Evolutionary conservation across 2,113 vertebrate genomes (phyloP).

Genomic region (Paraplagusia blochii): DNA sequence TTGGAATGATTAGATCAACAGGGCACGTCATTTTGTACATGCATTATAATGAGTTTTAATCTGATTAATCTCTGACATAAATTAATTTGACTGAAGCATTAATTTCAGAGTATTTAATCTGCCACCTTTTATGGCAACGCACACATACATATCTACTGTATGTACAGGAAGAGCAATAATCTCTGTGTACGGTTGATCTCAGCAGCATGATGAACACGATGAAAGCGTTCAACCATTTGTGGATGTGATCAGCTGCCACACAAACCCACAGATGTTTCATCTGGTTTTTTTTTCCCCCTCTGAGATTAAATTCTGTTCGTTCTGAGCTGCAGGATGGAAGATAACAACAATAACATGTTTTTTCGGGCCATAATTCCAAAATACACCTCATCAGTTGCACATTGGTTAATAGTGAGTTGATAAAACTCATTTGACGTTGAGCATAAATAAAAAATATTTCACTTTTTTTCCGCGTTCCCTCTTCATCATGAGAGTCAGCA

Average conservation of each 20-base stretch:
- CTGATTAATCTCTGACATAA: too few species aligned
- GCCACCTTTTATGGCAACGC: too few species aligned
- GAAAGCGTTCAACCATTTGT: background rate
- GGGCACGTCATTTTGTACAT: too few species aligned
- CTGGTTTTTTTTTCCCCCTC: constrained; percentile 10
- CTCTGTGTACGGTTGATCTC: too few species aligned
- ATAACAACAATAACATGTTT: constrained; percentile 7
- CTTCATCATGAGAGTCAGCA: too few species aligned
- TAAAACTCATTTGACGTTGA: background rate
- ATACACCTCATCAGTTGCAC: background rate
- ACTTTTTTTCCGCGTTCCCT: too few species aligned
- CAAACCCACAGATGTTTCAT: constrained; percentile 24
- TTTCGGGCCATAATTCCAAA: constrained; percentile 3
- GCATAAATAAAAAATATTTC: constrained; percentile 5
- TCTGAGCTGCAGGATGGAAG: constrained; percentile 5
- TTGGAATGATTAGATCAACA: too few species aligned
- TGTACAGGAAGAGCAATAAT: too few species aligned
- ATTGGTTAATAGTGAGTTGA: constrained; percentile 31
- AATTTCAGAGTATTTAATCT: too few species aligned
- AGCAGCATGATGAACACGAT: background rate
- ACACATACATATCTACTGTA: too few species aligned
- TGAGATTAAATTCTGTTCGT: constrained; percentile 41
- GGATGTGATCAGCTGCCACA: constrained; percentile 21
- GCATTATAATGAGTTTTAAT: too few species aligned
- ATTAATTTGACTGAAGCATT: too few species aligned